Evolutionary conservation across 2,888 invertebrate species (phyloP).

Genomic region (Archips crataeganus): DNA sequence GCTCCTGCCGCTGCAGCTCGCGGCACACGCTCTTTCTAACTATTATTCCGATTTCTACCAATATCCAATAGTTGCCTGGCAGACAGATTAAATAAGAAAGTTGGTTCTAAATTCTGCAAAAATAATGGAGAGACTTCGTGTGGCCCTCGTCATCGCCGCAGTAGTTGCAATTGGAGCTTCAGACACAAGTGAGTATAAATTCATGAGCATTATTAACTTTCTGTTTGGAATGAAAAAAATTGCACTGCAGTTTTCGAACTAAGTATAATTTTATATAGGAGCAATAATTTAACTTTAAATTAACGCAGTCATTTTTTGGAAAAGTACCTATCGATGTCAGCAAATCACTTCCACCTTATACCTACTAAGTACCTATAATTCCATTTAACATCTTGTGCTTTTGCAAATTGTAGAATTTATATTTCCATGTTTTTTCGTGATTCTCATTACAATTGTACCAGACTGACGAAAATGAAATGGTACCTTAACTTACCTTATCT

Average conservation of each 20-base stretch:
- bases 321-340: too few relatives aligned
- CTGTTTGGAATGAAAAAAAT: slow-evolving; percentile 8
- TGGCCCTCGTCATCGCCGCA: slow-evolving; percentile 66
- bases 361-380: too few relatives aligned
- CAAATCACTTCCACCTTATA: too few relatives aligned
- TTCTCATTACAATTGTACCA: too few relatives aligned
- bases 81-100: not conserved
- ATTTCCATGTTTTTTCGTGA: too few relatives aligned
- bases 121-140: slow-evolving; percentile 68
- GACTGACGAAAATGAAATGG: too few relatives aligned
- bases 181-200: slow-evolving; percentile 76
- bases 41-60: not conserved
- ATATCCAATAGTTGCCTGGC: not conserved
- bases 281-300: not conserved
- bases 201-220: slow-evolving; percentile 65
- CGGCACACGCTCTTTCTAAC: slow-evolving; percentile 61
- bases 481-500: too few relatives aligned
- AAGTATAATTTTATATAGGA: not conserved
- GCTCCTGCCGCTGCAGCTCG: slow-evolving; percentile 64
- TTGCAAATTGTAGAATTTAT: too few relatives aligned
- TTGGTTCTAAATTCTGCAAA: slow-evolving; percentile 23
- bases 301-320: not conserved
- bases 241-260: slow-evolving; percentile 1
- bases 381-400: too few relatives aligned
- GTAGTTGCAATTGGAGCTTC: slow-evolving; percentile 67